phyloP scores from a whole-genome alignment of 2,888 invertebrate genomes.

The Lagria hirta region DNA sequence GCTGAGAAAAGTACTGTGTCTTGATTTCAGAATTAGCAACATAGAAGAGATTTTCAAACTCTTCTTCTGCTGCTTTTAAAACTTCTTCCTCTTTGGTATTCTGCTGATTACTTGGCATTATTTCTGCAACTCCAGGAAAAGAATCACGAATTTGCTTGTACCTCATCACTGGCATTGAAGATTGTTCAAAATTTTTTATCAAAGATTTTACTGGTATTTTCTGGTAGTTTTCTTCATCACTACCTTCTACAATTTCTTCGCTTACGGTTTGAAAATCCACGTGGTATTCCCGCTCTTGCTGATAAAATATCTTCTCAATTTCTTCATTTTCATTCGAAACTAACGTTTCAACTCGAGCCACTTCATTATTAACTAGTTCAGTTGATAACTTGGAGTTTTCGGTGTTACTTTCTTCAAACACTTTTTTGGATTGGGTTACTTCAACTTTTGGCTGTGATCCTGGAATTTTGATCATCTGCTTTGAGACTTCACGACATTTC shows the following conservation, averaged over 20 bases:
- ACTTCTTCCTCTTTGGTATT: slow-evolving; percentile 30
- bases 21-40: slow-evolving; percentile 49
- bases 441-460: slow-evolving; percentile 36
- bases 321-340: slow-evolving; percentile 46
- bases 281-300: slow-evolving; percentile 47
- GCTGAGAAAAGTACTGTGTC: slow-evolving; percentile 43
- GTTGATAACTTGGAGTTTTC: slow-evolving; percentile 37
- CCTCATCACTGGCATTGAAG: slow-evolving; percentile 59
- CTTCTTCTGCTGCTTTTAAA: slow-evolving; percentile 44
- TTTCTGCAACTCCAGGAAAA: slow-evolving; percentile 46
- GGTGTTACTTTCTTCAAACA: slow-evolving; percentile 31
- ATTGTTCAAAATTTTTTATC: slow-evolving; percentile 65
- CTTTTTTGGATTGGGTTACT: slow-evolving; percentile 37
- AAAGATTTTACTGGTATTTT: slow-evolving; percentile 56
- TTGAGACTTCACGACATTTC: slow-evolving; percentile 34
- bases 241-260: slow-evolving; percentile 46
- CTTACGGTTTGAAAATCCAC: slow-evolving; percentile 48
- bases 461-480: slow-evolving; percentile 26
- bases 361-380: slow-evolving; percentile 33
- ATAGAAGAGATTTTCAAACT: slow-evolving; percentile 49
- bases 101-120: slow-evolving; percentile 26
- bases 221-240: slow-evolving; percentile 47
- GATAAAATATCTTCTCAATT: slow-evolving; percentile 49
- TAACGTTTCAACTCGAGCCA: slow-evolving; percentile 43
- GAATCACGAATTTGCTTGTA: slow-evolving; percentile 57